Evolutionary conservation across 64 coral and sea anemone species (phyloP), one percentile per base, ranked within the genome.

Genomic region (Montipora capricornis): DNA sequence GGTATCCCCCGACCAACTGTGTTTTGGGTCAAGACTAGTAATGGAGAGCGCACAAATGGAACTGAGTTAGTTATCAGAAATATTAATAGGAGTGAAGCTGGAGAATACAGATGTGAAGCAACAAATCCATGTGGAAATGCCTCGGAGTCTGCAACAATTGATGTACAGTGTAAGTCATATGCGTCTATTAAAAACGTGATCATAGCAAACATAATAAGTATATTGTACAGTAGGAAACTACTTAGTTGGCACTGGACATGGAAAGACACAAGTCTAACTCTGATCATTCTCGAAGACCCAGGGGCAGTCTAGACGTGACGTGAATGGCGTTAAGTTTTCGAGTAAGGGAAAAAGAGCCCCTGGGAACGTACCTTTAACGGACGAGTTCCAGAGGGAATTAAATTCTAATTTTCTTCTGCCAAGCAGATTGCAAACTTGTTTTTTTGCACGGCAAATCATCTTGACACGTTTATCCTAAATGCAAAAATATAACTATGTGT

Each of bases 61-160:
- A 47, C 4, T 19, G 6, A 17, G 3, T 48, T 47, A 29, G 26
- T 19, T 22, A 0, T 67, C 15, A 47, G 20, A 68, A 83, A 83
- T 9, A 47, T 83, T 4, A 68, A 7, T 24, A 67, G 81, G 29
- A 83, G 0, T 68, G 58, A 47, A 10, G 15, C 59, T 48, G 81
- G 81, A 46, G 81, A 83, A 66, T 83, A 83, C 58, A 83, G 15
- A 60, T 83, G 81, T 83, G 81, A 83, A 83, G 81, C 81, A 20
- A 45, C 55, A 12, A 83, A 83, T n/a, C 55, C 29, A 11, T 83
- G 81, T 68, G 57, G 58, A 12, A 83, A 47, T 83, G 37, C 60
- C 62, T 19, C 58, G 10, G 1, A 19, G 14, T 8, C 6, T 8
- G 14, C 15, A 68, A 47, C 0, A 11, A 68, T 83, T 67, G 4